These are phyloP conservation scores for Spinus pinus DNA, from an alignment of 2,797 vertebrate species.

Conservation along the genomic window DNA sequence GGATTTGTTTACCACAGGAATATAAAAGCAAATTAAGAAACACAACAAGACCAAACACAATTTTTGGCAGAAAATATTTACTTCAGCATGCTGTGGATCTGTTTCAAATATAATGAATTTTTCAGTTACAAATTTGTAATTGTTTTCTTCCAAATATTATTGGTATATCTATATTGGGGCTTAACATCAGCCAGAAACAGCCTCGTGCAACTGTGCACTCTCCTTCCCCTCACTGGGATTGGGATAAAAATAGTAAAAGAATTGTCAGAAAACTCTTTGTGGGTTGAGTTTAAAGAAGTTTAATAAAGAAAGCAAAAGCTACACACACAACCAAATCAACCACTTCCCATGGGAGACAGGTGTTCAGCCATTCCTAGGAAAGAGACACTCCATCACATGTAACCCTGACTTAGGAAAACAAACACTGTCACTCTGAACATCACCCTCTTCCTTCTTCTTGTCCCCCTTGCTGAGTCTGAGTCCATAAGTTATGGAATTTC, in stretches of 20 bases:
- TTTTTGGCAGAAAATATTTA: not conserved
- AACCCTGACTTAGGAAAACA: not conserved
- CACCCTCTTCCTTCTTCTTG: not conserved
- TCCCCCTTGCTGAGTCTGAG: not conserved
- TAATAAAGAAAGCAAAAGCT: not conserved
- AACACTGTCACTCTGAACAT: not conserved
- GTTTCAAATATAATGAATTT: not conserved
- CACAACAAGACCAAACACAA: not conserved
- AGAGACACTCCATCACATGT: not conserved
- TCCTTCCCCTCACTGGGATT: not conserved
- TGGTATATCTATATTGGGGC: not conserved
- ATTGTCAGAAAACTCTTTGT: not conserved
- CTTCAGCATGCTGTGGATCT: not conserved
- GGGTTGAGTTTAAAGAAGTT: not conserved
- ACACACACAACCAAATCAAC: not conserved
- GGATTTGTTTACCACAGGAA: not conserved
- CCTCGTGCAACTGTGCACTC: fast-evolving
- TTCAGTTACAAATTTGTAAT: not conserved
- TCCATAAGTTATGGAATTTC: not conserved
- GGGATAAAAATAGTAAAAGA: not conserved
- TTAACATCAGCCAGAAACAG: not conserved
- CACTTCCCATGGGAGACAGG: not conserved
- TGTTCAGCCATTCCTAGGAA: not conserved
- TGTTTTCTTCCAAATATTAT: not conserved
- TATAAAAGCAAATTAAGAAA: not conserved